Conservation (phyloP, 2,797 vertebrate genomes). For the Margarornis squamiger region DNA sequence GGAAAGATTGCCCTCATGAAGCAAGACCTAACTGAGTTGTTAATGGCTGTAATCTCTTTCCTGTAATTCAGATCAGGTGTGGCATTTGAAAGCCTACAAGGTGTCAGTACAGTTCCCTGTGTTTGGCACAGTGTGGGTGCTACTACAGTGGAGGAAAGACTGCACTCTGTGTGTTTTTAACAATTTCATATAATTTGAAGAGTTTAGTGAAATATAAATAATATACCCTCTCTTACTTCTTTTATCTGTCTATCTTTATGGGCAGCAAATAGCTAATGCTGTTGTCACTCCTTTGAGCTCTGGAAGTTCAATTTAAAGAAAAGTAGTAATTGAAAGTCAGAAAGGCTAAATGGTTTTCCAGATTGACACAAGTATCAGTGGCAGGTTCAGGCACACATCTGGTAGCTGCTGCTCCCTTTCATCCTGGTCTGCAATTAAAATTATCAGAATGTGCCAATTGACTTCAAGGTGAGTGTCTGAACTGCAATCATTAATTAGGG, state of each 20-base stretch:
- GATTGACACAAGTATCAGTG: neutral
- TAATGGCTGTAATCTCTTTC: neutral
- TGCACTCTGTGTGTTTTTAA: neutral
- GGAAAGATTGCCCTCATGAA: neutral
- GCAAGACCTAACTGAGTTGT: neutral
- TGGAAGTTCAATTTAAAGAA: neutral
- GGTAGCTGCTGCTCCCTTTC: neutral
- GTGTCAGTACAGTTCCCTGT: neutral
- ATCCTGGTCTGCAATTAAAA: neutral
- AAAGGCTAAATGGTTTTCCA: neutral
- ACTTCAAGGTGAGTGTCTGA: neutral
- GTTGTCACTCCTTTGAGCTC: neutral
- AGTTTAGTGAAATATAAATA: neutral
- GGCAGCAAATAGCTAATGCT: neutral
- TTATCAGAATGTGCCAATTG: neutral
- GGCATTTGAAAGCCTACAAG: neutral
- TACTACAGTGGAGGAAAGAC: neutral
- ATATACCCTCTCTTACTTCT: neutral
- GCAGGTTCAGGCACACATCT: neutral
- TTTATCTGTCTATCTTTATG: neutral
- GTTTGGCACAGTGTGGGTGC: rapidly evolving
- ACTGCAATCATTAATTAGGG: neutral
- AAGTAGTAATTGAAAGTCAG: neutral
- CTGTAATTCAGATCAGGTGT: neutral
- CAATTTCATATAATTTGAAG: neutral